Percentiles rank a stretch among this genome's conserved stretches.
phyloP scores from a whole-genome alignment of 2,888 invertebrate genomes.

The Strigamia transsilvanica region DNA sequence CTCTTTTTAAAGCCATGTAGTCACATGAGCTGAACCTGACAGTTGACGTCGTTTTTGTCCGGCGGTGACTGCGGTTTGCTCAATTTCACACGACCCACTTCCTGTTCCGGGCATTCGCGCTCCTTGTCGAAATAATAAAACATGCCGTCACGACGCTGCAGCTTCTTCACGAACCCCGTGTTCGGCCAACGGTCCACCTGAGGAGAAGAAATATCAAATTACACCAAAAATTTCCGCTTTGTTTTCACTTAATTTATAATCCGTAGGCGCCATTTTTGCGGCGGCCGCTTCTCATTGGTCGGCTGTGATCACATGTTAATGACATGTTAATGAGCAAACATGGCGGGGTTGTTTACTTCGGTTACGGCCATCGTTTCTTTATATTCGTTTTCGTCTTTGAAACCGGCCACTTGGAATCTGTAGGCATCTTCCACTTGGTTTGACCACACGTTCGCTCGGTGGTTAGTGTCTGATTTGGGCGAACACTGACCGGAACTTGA shows the following conservation, averaged over 20 bases:
- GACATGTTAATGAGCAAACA: neutral
- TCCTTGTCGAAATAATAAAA: conserved; percentile 23
- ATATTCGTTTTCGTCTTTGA: conserved; percentile 44
- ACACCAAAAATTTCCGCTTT: too few species aligned
- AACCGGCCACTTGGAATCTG: conserved; percentile 53
- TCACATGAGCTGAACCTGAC: conserved; percentile 36
- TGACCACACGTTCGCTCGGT: conserved; percentile 28
- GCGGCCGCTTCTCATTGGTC: too few species aligned
- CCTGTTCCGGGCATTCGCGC: conserved; percentile 43
- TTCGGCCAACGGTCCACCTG: neutral
- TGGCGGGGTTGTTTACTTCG: conserved; percentile 18
- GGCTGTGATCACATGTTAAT: too few species aligned
- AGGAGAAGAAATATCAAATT: too few species aligned
- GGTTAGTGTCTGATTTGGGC: neutral
- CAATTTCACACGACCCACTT: conserved; percentile 23
- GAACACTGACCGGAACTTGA: neutral
- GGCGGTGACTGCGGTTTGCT: neutral
- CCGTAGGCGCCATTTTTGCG: too few species aligned
- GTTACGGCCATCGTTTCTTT: neutral
- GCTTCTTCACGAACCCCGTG: conserved; percentile 34
- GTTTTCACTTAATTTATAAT: too few species aligned
- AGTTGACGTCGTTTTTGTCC: conserved; percentile 1
- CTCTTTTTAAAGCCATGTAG: neutral
- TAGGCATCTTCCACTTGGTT: conserved; percentile 50
- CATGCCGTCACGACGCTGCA: conserved; percentile 18